These are phyloP conservation scores for Venustaconcha ellipsiformis DNA, from an alignment of 1,140 invertebrate genomes.

Conservation along the genomic window DNA sequence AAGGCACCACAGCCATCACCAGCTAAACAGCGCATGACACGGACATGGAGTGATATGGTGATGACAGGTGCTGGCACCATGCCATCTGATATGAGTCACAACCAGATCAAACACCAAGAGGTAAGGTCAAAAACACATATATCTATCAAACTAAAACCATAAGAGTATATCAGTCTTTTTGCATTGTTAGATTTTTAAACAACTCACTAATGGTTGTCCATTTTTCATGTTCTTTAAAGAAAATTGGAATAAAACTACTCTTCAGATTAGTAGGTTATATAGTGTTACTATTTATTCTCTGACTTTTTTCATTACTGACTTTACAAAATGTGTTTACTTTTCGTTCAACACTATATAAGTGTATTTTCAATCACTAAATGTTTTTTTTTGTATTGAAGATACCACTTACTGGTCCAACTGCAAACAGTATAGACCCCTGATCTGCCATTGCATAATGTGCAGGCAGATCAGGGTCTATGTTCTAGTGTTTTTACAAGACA, in stretches of 20 bases:
- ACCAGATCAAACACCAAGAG: constrained; percentile 59
- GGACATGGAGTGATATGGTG: constrained; percentile 54
- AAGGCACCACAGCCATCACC: constrained; percentile 53
- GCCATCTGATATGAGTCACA: constrained; percentile 29
- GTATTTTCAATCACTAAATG: no score
- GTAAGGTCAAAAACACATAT: constrained; percentile 28
- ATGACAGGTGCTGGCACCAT: constrained; percentile 39
- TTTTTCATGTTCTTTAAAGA: neutral
- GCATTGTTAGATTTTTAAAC: neutral
- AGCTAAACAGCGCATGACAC: constrained; percentile 38
- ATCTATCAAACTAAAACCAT: neutral
- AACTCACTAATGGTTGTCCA: neutral
- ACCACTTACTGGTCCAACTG: no score
- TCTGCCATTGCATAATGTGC: no score
- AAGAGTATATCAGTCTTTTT: neutral
- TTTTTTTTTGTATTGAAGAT: no score
- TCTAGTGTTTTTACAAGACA: no score
- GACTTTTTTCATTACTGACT: no score
- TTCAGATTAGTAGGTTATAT: neutral
- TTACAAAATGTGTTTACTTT: no score
- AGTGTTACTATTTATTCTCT: neutral
- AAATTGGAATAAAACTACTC: neutral
- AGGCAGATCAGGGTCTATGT: no score
- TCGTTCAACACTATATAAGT: no score
- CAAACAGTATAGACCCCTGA: no score